These are phyloP conservation scores for Andinoacara biseriatus DNA, from an alignment of 2,113 vertebrate genomes.

Conservation along the genomic window DNA sequence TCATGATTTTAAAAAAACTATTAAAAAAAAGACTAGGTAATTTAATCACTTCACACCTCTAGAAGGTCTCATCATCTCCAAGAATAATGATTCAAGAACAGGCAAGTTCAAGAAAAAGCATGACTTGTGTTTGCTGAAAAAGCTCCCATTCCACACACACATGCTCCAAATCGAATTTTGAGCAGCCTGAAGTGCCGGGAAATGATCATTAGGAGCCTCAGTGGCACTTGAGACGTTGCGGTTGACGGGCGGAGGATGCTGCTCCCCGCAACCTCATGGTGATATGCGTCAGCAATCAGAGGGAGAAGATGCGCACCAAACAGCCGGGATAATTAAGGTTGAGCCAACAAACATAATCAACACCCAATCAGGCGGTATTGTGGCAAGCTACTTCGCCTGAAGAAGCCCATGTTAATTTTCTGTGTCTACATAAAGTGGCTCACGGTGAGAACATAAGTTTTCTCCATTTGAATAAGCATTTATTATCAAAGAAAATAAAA, in stretches of 20 bases:
- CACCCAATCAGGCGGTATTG: constrained; percentile 63
- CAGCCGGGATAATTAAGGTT: constrained; percentile 58
- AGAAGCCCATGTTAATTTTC: constrained; percentile 30
- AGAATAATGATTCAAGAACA: constrained; percentile 24
- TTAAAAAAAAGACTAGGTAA: background rate
- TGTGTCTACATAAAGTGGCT: constrained; percentile 9
- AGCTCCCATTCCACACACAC: background rate
- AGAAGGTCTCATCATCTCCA: background rate
- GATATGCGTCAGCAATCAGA: constrained; percentile 52
- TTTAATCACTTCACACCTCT: constrained; percentile 17
- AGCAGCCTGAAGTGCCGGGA: constrained; percentile 43
- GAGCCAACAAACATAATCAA: constrained; percentile 71
- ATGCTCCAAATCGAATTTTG: constrained; percentile 42
- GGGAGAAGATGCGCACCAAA: constrained; percentile 39
- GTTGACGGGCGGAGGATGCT: constrained; percentile 25
- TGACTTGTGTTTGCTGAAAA: constrained; percentile 6
- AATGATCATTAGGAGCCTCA: constrained; percentile 54
- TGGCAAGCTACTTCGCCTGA: constrained; percentile 38
- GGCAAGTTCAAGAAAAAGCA: background rate
- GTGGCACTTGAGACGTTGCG: constrained; percentile 46
- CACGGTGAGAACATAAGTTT: background rate
- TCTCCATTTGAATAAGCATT: background rate
- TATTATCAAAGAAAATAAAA: background rate
- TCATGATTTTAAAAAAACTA: background rate
- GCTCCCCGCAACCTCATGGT: constrained; percentile 16